Evolutionary conservation across 2,888 invertebrate genomes (phyloP).

Genomic region (Crocallis elinguaria): DNA sequence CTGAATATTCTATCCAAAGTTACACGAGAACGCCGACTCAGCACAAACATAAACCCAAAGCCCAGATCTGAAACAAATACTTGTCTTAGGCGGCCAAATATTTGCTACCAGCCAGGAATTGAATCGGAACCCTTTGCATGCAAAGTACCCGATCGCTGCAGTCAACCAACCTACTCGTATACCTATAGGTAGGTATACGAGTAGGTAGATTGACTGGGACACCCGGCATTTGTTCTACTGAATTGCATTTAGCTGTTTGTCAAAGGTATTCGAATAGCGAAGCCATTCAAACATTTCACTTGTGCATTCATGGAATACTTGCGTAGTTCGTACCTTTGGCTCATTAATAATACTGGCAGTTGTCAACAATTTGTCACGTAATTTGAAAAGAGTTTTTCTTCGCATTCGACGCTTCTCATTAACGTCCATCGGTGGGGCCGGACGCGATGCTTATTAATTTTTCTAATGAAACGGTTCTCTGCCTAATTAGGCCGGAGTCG

Average conservation of each 20-base stretch:
- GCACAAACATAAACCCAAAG: slow-evolving; percentile 30
- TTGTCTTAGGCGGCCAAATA: slow-evolving; percentile 34
- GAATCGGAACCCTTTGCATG: slow-evolving; percentile 32
- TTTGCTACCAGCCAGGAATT: slow-evolving; percentile 27
- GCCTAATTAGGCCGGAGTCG: slow-evolving; percentile 59
- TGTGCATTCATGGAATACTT: slow-evolving; percentile 9
- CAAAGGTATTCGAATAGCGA: slow-evolving; percentile 11
- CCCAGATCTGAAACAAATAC: slow-evolving; percentile 37
- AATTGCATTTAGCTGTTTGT: slow-evolving; percentile 20
- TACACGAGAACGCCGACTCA: slow-evolving; percentile 27
- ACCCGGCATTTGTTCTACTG: slow-evolving; percentile 12
- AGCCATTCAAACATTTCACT: slow-evolving; percentile 1
- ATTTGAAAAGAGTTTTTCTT: slow-evolving; percentile 47
- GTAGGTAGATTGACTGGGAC: too few species aligned
- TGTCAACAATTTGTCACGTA: slow-evolving; percentile 45
- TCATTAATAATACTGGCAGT: slow-evolving; percentile 38
- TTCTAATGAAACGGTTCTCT: slow-evolving; percentile 60
- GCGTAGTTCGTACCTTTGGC: background rate
- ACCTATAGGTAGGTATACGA: too few species aligned
- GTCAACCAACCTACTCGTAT: slow-evolving; percentile 5
- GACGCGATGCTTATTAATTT: slow-evolving; percentile 63
- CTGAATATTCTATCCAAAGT: slow-evolving; percentile 33
- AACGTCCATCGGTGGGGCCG: slow-evolving; percentile 42
- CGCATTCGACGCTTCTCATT: slow-evolving; percentile 48
- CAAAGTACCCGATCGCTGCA: slow-evolving; percentile 30